Evolutionary conservation across 2,797 vertebrate genomes (phyloP).

Genomic region (Prionace glauca): DNA sequence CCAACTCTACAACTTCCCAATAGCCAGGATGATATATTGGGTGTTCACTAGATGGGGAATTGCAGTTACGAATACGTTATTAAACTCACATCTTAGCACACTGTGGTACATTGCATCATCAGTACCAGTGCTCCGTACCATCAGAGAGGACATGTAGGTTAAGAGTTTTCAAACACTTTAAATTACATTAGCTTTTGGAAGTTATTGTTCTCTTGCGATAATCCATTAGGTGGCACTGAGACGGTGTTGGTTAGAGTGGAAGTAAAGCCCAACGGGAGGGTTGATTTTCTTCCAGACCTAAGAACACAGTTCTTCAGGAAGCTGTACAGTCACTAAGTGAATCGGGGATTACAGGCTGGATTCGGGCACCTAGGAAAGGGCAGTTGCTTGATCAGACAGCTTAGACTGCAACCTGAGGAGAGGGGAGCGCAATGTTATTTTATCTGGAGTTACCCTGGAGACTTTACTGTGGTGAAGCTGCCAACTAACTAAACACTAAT

Average conservation of each 20-base stretch:
- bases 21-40: background rate
- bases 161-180: background rate
- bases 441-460: background rate
- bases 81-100: background rate
- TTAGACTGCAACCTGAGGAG: background rate
- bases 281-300: no score
- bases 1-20: background rate
- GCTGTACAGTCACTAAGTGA: background rate
- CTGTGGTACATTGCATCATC: background rate
- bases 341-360: background rate
- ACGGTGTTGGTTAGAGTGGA: background rate
- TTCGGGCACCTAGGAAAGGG: background rate
- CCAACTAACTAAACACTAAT: background rate
- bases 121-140: background rate
- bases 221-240: background rate
- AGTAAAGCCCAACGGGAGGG: background rate
- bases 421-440: background rate
- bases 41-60: background rate
- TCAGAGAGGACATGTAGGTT: background rate
- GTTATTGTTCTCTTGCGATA: background rate
- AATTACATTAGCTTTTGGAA: background rate
- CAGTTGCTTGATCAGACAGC: background rate
- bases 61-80: background rate
- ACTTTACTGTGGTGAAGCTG: background rate
- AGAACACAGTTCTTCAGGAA: background rate